Percentiles rank a stretch among this genome's conserved stretches.
phyloP scores from a whole-genome alignment of 2,888 invertebrate genomes.

The Taphrorychus bicolor region DNA sequence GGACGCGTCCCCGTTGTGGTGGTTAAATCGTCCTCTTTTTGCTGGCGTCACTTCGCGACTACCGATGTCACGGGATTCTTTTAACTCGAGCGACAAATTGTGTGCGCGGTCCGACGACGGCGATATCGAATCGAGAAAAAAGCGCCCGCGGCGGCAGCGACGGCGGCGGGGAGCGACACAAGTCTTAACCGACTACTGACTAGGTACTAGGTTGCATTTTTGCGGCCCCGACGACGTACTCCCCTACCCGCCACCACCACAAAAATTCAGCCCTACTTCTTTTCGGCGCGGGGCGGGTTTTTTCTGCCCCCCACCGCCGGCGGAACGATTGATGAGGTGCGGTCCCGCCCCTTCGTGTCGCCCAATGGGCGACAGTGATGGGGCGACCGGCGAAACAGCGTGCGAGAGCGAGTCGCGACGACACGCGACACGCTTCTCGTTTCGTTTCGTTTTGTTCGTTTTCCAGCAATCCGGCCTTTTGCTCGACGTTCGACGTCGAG shows the following conservation, averaged over 20 bases:
- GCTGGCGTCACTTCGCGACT: conserved; percentile 61
- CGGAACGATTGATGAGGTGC: conserved; percentile 55
- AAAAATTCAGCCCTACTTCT: conserved; percentile 62
- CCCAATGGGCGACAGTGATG: conserved; percentile 60
- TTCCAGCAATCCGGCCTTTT: conserved; percentile 36
- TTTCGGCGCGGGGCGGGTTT: conserved; percentile 44
- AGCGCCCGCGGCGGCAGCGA: conserved; percentile 15
- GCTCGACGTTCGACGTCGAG: conserved; percentile 32
- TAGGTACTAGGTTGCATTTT: conserved; percentile 51
- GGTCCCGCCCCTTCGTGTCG: conserved; percentile 60
- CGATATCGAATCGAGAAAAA: conserved; percentile 19
- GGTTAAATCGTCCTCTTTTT: conserved; percentile 59
- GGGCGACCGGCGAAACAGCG: conserved; percentile 56
- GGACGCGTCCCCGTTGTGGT: conserved; percentile 53
- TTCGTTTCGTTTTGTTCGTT: conserved; percentile 40
- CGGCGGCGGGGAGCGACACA: conserved; percentile 35
- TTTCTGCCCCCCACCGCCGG: conserved; percentile 57
- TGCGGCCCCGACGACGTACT: conserved; percentile 58
- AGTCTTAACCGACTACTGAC: conserved; percentile 39
- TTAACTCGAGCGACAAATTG: conserved; percentile 61
- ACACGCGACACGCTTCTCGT: conserved; percentile 46
- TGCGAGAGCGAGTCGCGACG: conserved; percentile 42
- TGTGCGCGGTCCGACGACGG: conserved; percentile 56
- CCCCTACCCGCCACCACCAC: conserved; percentile 60
- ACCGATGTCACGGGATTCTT: conserved; percentile 62